Evolutionary conservation across 2,888 invertebrate species (phyloP).

Genomic region (Cheilosia impressa): DNA sequence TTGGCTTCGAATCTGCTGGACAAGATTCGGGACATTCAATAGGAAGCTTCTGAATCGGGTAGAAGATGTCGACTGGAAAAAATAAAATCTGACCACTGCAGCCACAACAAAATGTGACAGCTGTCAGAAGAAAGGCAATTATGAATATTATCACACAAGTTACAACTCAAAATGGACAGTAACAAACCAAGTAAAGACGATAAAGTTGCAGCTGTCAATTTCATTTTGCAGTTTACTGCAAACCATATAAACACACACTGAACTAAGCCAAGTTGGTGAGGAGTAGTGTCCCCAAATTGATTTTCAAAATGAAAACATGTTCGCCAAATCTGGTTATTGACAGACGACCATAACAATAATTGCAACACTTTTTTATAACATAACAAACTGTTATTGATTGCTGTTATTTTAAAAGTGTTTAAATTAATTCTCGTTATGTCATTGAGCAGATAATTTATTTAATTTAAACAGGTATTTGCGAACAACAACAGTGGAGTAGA

Average conservation of each 20-base stretch:
- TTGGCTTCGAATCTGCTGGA: conserved; percentile 2
- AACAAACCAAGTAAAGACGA: conserved; percentile 5
- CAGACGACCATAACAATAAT: neutral
- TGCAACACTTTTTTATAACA: neutral
- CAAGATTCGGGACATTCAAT: conserved; percentile 40
- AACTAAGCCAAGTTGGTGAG: neutral
- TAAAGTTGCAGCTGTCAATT: neutral
- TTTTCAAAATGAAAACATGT: conserved; percentile 4
- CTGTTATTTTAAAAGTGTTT: neutral
- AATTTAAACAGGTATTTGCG: neutral
- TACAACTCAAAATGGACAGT: neutral
- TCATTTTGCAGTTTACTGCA: conserved; percentile 14
- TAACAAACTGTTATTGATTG: conserved; percentile 1
- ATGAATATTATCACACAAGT: neutral
- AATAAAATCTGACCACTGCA: conserved; percentile 6
- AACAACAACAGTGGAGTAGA: neutral
- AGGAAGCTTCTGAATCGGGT: neutral
- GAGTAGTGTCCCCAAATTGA: neutral
- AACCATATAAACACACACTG: conserved; percentile 1
- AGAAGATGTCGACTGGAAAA: neutral
- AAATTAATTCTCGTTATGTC: neutral
- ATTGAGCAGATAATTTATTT: neutral
- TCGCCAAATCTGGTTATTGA: conserved; percentile 11
- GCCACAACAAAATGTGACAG: neutral
- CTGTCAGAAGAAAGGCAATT: neutral